Evolutionary conservation across 2,888 invertebrate species (phyloP).

Genomic region (Drosophila borealis): DNA sequence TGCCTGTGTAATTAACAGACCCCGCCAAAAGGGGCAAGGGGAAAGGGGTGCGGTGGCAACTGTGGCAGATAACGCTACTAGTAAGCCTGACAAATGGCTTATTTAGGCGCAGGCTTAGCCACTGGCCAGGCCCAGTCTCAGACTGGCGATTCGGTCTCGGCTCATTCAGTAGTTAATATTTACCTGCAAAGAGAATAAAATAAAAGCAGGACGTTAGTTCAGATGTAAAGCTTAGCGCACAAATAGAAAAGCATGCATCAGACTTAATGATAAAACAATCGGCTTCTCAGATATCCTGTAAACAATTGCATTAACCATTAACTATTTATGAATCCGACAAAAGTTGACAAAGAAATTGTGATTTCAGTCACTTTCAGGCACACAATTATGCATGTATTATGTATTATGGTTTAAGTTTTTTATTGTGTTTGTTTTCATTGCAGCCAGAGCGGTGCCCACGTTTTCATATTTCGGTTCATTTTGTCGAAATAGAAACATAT

Average conservation of each 20-base stretch:
- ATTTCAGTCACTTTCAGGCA: too few species aligned
- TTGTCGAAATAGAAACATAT: not conserved
- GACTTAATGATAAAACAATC: not conserved
- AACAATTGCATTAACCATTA: not conserved
- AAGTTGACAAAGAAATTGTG: too few species aligned
- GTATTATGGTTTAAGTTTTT: not conserved
- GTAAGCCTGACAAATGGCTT: conserved; percentile 75
- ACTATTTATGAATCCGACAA: not conserved
- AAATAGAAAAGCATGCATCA: not conserved
- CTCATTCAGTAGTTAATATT: conserved; percentile 27
- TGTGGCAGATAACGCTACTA: conserved; percentile 31
- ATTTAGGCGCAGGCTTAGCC: conserved; percentile 61
- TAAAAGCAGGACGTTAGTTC: conserved; percentile 24
- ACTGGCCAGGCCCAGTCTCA: conserved; percentile 2
- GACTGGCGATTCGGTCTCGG: not conserved
- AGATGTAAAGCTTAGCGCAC: not conserved
- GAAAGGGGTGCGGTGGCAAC: not conserved
- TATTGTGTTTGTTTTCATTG: not conserved
- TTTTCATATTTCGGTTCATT: not conserved
- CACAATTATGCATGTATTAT: too few species aligned
- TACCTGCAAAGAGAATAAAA: conserved; percentile 51
- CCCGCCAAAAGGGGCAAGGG: not conserved
- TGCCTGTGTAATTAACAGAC: conserved; percentile 67
- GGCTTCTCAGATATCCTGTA: not conserved
- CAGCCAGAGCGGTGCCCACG: not conserved